phyloP scores from a whole-genome alignment of 2,113 vertebrate species.

The Xenopus borealis region DNA sequence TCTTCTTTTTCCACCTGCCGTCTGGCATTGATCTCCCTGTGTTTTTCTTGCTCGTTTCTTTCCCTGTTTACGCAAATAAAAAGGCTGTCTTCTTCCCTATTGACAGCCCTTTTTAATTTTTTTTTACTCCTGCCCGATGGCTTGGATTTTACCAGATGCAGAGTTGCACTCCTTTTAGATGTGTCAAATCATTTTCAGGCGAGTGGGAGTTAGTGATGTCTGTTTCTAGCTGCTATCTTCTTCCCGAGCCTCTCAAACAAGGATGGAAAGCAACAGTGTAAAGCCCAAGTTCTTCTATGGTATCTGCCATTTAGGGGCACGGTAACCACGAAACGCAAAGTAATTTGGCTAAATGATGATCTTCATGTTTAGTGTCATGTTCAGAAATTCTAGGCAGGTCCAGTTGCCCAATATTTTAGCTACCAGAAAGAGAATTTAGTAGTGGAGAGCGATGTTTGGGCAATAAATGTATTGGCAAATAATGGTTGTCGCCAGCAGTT shows the following conservation, averaged over 20 bases:
- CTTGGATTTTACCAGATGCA: constrained; percentile 21
- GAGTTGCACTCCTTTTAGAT: constrained; percentile 18
- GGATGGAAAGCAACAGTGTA: too few relatives aligned
- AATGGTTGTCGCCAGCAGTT: too few relatives aligned
- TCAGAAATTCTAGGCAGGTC: too few relatives aligned
- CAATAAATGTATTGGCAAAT: too few relatives aligned
- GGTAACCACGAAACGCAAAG: too few relatives aligned
- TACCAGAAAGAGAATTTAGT: too few relatives aligned
- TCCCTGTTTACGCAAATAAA: constrained; percentile 3
- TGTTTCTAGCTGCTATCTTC: constrained; percentile 8
- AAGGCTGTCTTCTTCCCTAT: constrained; percentile 7
- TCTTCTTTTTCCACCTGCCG: neutral
- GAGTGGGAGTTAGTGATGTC: constrained; percentile 1
- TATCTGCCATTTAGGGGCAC: too few relatives aligned
- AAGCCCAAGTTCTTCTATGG: too few relatives aligned
- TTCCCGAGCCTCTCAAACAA: neutral
- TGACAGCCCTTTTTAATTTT: constrained; percentile 8
- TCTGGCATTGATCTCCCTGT: constrained; percentile 21
- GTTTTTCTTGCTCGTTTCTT: constrained; percentile 13
- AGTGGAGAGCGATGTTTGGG: too few relatives aligned
- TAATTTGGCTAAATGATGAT: too few relatives aligned
- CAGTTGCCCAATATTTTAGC: too few relatives aligned
- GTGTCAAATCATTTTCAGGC: constrained; percentile 24
- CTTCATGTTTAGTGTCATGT: too few relatives aligned
- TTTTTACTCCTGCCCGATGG: neutral